Percentiles rank a stretch among this genome's conserved stretches.
Conservation (phyloP, 2,113 vertebrate species). For the Paedocypris sp. region DNA sequence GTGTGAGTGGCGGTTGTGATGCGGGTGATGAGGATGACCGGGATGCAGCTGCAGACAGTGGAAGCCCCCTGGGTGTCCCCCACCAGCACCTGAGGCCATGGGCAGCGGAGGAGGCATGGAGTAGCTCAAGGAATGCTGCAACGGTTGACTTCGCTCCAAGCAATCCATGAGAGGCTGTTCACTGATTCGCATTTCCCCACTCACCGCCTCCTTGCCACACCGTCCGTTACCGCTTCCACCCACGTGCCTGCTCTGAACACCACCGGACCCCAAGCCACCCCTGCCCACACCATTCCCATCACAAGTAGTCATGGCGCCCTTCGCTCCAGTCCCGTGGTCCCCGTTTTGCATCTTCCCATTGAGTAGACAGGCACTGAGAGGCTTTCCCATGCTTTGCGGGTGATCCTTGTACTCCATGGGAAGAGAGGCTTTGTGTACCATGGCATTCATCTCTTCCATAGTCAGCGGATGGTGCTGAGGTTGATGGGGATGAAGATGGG, state of each 20-base stretch:
- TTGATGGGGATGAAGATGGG: constrained; percentile 48
- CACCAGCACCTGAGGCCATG: constrained; percentile 63
- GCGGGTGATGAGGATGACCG: constrained; percentile 53
- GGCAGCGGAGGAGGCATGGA: constrained; percentile 71
- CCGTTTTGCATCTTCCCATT: constrained; percentile 80
- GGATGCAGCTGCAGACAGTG: constrained; percentile 85
- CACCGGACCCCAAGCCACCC: constrained; percentile 57
- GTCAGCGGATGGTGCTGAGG: constrained; percentile 59
- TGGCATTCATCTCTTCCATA: constrained; percentile 64
- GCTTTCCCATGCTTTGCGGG: constrained; percentile 61
- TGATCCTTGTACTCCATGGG: constrained; percentile 75
- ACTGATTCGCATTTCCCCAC: constrained; percentile 67
- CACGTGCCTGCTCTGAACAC: constrained; percentile 51
- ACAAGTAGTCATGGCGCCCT: constrained; percentile 70
- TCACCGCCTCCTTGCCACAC: constrained; percentile 65
- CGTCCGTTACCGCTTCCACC: constrained; percentile 49
- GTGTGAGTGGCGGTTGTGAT: constrained; percentile 48
- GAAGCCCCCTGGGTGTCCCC: constrained; percentile 68
- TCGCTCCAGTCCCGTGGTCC: constrained; percentile 53
- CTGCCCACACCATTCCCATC: constrained; percentile 59
- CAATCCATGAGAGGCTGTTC: constrained; percentile 80
- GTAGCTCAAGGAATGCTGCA: constrained; percentile 81
- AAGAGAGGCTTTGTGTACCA: constrained; percentile 68
- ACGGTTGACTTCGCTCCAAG: constrained; percentile 76
- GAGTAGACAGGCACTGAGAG: constrained; percentile 80